Evolutionary conservation across 2,888 invertebrate genomes (phyloP), one percentile per base, ranked within the genome.

Genomic region (Ptychoptera contaminata): DNA sequence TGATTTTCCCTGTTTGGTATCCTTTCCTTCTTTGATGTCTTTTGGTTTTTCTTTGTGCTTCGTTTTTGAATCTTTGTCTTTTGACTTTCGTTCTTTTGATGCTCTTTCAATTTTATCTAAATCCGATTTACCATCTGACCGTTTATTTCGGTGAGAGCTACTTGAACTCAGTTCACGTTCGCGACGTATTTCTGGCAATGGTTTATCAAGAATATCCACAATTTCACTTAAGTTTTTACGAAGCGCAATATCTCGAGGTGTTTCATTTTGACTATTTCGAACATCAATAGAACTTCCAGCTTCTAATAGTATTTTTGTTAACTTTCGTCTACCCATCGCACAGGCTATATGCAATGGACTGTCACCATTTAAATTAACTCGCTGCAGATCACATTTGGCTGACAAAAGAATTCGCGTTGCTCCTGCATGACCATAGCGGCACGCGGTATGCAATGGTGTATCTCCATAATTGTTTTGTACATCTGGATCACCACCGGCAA

Each of bases 301-400:
- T 60, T 93, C 90, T 30, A 93, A 71, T 15, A 96, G 71, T 51
- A 96, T 87, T 56, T 88, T 74, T 9, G 92, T 90, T 47, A 96
- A 71, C 67, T 94, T 94, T 44, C 91, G 68, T 16, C 92, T 72
- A 7, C 91, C 91, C 86, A 94, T 88, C 2, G 93, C 93, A 8
- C 91, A 83, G 1, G 92, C 82, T 55, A 96, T 92, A 63, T 96
- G 94, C 11, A 96, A 69, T 0, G 91, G 83, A 0, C 92, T 91
- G 67, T 96, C 94, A 1, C 92, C 92, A 67, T 96, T 96, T 72
- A 93, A 88, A 63, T 96, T 96, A 57, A 86, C 85, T 56, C 87
- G 86, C 47, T 86, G 83, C 44, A 86, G 81, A 53, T 80, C 75
- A 61, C 87, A 85, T 53, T 82, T 75, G 0, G 92, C 94, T 34